These are phyloP conservation scores for Melanotaenia parkinsoni DNA, from an alignment of 2,797 vertebrate species.

Conservation along the genomic window DNA sequence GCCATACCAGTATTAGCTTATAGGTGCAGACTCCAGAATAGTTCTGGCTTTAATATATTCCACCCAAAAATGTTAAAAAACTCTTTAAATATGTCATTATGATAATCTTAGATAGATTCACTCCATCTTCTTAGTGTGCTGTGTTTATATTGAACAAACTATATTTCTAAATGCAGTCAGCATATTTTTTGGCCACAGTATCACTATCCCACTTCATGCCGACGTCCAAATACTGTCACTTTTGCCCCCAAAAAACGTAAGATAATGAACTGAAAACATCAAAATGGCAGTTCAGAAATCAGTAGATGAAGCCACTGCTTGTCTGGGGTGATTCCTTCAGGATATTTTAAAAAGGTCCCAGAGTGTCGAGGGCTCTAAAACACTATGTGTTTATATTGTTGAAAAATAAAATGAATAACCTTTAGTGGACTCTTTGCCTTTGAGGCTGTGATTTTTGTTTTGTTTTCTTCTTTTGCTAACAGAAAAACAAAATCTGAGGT, in stretches of 20 bases:
- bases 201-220: neutral
- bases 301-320: neutral
- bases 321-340: neutral
- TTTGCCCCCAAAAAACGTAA: neutral
- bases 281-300: neutral
- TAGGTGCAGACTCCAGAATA: neutral
- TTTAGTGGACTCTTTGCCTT: neutral
- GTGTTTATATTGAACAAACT: too few relatives aligned
- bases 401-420: too few relatives aligned
- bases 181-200: neutral
- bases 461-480: neutral
- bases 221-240: neutral
- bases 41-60: neutral
- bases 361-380: too few relatives aligned
- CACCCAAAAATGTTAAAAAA: neutral
- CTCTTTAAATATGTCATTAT: neutral
- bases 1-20: neutral
- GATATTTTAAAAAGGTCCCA: too few relatives aligned
- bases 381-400: neutral
- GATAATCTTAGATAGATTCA: neutral
- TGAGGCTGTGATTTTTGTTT: neutral
- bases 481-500: neutral
- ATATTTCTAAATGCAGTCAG: neutral
- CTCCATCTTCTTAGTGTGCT: neutral
- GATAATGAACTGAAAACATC: too few relatives aligned